Conservation (phyloP, 2,888 invertebrate species). For the Habroteleia sp. region DNA sequence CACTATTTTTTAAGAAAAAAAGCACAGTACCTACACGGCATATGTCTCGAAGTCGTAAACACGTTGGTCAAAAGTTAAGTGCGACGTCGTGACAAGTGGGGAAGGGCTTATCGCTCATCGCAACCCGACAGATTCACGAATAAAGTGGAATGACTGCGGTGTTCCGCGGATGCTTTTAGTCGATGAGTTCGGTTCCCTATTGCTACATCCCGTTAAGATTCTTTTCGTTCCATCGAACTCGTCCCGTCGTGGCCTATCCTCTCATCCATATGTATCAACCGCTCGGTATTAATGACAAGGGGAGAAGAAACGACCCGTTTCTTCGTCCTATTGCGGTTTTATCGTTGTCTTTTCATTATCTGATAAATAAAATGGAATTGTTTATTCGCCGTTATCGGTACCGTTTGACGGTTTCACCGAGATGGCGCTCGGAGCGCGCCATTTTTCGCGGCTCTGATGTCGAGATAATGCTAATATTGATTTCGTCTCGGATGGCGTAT, state of each 20-base stretch:
- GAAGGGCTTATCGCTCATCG: conserved; percentile 43
- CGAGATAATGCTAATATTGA: conserved; percentile 59
- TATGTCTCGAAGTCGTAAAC: conserved; percentile 40
- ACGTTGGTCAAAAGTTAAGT: conserved; percentile 50
- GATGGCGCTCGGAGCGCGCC: no score
- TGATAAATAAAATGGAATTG: conserved; percentile 78
- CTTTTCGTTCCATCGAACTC: conserved; percentile 71
- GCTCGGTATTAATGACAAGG: conserved; percentile 81
- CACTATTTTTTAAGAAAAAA: not conserved
- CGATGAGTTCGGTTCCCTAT: conserved; percentile 79
- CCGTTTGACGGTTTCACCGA: not conserved
- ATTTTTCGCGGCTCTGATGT: conserved; percentile 13
- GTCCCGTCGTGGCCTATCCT: conserved; percentile 72
- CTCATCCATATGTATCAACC: conserved; percentile 81
- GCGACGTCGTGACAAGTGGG: conserved; percentile 30
- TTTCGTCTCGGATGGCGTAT: conserved; percentile 34
- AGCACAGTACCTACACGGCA: not conserved
- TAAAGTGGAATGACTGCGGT: conserved; percentile 75
- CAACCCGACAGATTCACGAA: conserved; percentile 66
- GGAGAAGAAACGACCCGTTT: conserved; percentile 69
- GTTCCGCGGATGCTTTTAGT: conserved; percentile 80
- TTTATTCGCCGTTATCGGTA: conserved; percentile 69
- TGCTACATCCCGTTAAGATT: conserved; percentile 73
- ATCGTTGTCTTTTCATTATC: conserved; percentile 77
- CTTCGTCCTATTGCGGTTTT: conserved; percentile 75